Percentiles rank a stretch among this genome's conserved stretches.
Evolutionary conservation across 2,888 invertebrate species (phyloP).

Genomic region (Drosophila differens): DNA sequence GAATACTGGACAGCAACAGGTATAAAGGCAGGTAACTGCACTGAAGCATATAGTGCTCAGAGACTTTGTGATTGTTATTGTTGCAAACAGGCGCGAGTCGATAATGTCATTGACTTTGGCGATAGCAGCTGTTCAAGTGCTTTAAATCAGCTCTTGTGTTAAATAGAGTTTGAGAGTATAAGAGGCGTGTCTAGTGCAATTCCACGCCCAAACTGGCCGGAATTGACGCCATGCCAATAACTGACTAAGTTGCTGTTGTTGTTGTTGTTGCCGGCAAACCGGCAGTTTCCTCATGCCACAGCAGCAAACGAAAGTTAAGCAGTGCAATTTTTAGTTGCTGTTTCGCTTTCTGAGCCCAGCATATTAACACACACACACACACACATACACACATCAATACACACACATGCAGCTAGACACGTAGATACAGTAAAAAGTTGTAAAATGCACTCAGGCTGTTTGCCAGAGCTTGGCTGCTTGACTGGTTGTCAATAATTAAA

Average conservation of each 20-base stretch:
- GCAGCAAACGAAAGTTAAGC: conserved; percentile 70
- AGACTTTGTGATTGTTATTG: background rate
- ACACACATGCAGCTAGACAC: conserved; percentile 30
- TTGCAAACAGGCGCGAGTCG: conserved; percentile 6
- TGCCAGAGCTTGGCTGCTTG: conserved; percentile 40
- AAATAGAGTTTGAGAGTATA: conserved; percentile 14
- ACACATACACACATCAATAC: background rate
- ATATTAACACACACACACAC: conserved; percentile 45
- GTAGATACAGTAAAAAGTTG: conserved; percentile 54
- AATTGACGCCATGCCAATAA: conserved; percentile 31
- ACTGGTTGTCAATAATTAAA: conserved; percentile 65
- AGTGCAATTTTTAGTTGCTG: conserved; percentile 70
- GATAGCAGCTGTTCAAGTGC: conserved; percentile 7
- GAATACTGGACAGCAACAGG: conserved; percentile 6
- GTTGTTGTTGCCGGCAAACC: conserved; percentile 20
- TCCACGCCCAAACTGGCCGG: conserved; percentile 33
- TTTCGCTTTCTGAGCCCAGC: conserved; percentile 78
- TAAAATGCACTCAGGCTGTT: conserved; percentile 31
- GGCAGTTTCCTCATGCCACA: conserved; percentile 66
- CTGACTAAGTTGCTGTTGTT: conserved; percentile 3
- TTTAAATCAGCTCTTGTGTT: conserved; percentile 15
- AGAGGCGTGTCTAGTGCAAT: conserved; percentile 43
- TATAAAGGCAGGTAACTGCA: conserved; percentile 10
- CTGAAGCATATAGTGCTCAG: conserved; percentile 10
- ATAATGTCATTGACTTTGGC: conserved; percentile 37